Conservation (phyloP, 2,797 vertebrate species). For the Acanthurus tractus region DNA sequence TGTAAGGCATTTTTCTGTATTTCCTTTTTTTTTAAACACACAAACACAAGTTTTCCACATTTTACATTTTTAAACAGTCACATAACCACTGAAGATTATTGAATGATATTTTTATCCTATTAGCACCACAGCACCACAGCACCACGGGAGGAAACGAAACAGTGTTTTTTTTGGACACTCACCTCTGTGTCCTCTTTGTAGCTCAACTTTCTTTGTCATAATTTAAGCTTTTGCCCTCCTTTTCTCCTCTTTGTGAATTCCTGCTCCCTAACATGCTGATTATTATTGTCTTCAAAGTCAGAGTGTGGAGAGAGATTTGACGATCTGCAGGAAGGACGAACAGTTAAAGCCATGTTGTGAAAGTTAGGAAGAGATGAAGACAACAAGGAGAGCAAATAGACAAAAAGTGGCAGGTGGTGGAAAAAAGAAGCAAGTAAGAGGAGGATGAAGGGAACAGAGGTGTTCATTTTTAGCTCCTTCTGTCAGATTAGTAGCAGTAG, state of each 20-base stretch:
- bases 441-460: slow-evolving; percentile 30
- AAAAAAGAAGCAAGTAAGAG: slow-evolving; percentile 1
- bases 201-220: neutral
- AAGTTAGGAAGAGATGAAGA: slow-evolving; percentile 20
- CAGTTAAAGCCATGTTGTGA: slow-evolving; percentile 12
- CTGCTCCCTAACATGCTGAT: neutral
- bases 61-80: neutral
- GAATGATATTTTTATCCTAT: neutral
- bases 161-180: neutral
- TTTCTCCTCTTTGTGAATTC: neutral
- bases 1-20: neutral
- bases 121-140: neutral
- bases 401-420: slow-evolving; percentile 20
- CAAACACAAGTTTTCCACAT: neutral
- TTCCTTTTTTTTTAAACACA: neutral
- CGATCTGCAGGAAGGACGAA: slow-evolving; percentile 14
- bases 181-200: neutral
- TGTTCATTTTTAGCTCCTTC: slow-evolving; percentile 34
- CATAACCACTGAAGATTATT: neutral
- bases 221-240: neutral
- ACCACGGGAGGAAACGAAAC: neutral
- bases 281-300: slow-evolving; percentile 8
- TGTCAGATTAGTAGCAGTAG: slow-evolving; percentile 36
- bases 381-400: neutral
- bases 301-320: neutral